Conservation (phyloP, 2,888 invertebrate species). For the Polydesmus complanatus region DNA sequence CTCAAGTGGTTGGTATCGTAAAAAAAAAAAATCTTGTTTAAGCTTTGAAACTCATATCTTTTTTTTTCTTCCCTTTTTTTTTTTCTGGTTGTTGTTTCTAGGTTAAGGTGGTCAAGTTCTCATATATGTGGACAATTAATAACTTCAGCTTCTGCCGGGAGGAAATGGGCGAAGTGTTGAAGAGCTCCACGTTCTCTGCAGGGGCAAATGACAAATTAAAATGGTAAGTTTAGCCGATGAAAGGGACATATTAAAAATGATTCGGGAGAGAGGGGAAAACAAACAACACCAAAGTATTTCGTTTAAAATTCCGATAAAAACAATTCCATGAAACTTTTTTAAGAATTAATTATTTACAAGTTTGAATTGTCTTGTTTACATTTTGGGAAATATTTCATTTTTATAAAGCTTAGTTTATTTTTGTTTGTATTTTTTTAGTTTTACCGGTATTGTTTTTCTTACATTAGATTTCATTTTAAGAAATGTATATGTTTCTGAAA, state of each 20-base stretch:
- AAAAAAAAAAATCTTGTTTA: neutral
- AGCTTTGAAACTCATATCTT: neutral
- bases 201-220: conserved; percentile 99
- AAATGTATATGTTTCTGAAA: too few relatives aligned
- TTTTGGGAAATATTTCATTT: neutral
- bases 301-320: too few relatives aligned
- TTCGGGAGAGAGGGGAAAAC: neutral
- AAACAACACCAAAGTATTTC: neutral
- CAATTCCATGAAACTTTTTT: too few relatives aligned
- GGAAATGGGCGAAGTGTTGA: conserved; percentile 99
- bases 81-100: conserved; percentile 33
- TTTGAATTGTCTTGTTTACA: conserved; percentile 15
- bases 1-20: conserved; percentile 69
- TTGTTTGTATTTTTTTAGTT: too few relatives aligned
- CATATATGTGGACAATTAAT: conserved; percentile 99
- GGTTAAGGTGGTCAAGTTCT: conserved; percentile 99
- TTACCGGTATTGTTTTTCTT: too few relatives aligned
- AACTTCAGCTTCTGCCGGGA: conserved; percentile 99
- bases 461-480: too few relatives aligned
- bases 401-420: conserved; percentile 2
- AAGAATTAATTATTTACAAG: neutral
- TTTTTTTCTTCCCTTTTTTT: neutral
- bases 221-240: conserved; percentile 52
- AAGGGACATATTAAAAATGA: neutral
- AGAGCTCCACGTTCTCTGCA: conserved; percentile 98